These are phyloP conservation scores for Uromys caudimaculatus DNA, from an alignment of 2,797 vertebrate genomes.

Conservation along the genomic window DNA sequence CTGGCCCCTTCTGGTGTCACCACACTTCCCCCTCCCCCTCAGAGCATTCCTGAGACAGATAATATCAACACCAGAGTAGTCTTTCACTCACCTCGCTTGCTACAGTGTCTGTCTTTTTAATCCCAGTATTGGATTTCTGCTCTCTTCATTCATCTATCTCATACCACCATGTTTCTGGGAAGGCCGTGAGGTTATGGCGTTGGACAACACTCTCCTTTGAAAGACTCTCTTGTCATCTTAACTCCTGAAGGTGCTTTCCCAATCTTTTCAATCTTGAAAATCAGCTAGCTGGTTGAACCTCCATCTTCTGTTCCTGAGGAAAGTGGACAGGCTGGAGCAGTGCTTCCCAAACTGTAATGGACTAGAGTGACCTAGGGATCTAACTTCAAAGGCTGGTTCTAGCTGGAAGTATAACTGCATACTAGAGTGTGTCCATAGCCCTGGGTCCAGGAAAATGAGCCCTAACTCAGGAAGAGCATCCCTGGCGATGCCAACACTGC, in stretches of 20 bases:
- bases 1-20: neutral
- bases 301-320: neutral
- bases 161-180: neutral
- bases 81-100: neutral
- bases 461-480: neutral
- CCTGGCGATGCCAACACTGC: neutral
- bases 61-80: neutral
- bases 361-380: neutral
- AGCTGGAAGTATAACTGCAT: neutral
- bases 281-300: neutral
- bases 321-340: neutral
- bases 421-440: neutral
- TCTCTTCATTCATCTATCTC: neutral
- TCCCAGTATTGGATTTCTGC: neutral
- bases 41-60: neutral
- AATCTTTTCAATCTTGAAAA: conserved; percentile 16
- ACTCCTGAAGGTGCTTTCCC: neutral
- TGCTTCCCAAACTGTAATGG: conserved; percentile 2
- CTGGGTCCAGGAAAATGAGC: neutral
- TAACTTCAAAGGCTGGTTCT: conserved; percentile 37
- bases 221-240: neutral
- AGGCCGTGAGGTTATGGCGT: neutral
- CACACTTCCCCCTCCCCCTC: neutral
- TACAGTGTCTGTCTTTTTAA: neutral
- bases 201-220: neutral